Base-by-base conservation (phyloP, 2,113 vertebrate genomes). In the Daphoenositta chrysoptera region DNA sequence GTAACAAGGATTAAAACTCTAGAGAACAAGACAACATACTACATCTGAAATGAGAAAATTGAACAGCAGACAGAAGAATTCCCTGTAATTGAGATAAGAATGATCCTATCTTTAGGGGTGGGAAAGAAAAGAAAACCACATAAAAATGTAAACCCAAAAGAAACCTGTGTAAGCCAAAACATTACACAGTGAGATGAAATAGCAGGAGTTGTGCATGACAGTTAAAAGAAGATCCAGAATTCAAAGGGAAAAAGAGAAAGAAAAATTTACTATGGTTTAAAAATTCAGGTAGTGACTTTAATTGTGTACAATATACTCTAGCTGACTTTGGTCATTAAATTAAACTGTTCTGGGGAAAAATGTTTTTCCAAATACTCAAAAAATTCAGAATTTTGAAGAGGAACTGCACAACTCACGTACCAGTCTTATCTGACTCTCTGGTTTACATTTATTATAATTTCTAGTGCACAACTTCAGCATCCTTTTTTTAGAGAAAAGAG, bases 291-390 rank as follows among this genome's bases (percentile, higher is more conserved):
- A 56, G 21, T n/a, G 8, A 15, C 4, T 85, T 88, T n/a, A 20
- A 40, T 53, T 44, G 4, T 11, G 21, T 27, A 27, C 21, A 22
- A 18, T 42, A 50, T 70, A 76, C 40, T 69, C 7, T 68, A 30
- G 26, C 3, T 82, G 15, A 21, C 42, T 82, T 82, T 70, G 7
- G 7, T 45, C 7, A 54, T 31, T 51, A 64, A 56, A 73, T n/a
- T 23, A 61, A 85, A 51, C 9, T 13, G 0, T 65, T 88, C n/a
- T 6, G 1, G 0, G 4, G 0, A 4, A 6, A 31, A 44, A 11
- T 13, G 0, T 1, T 21, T 71, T 71, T 69, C 51, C 7, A 40
- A 66, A 72, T 57, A 44, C 3, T 53, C 7, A 48, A 51, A 84
- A 31, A 44, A 8, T 11, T 44, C 17, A 26, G 12, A 40, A n/a